These are phyloP conservation scores for Heteronetta atricapilla DNA, from an alignment of 2,113 vertebrate species.

Conservation along the genomic window DNA sequence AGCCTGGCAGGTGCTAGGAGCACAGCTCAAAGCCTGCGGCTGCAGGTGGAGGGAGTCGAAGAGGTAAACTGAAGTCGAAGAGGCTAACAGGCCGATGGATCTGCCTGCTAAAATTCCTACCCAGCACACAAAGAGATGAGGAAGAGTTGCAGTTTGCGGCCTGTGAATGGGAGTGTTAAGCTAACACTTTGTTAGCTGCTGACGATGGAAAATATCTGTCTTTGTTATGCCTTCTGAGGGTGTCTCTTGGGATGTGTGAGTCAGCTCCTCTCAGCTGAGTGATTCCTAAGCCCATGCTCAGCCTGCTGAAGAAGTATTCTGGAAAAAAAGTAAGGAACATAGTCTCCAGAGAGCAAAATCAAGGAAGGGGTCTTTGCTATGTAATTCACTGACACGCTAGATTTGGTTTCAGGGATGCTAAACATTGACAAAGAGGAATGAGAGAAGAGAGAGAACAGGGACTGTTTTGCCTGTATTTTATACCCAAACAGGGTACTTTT, in stretches of 20 bases:
- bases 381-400: slow-evolving; percentile 7
- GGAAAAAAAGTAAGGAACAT: not conserved
- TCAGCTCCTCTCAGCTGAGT: slow-evolving; percentile 10
- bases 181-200: not conserved
- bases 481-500: not conserved
- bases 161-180: not conserved
- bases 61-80: not conserved
- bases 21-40: not conserved
- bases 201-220: slow-evolving; percentile 28
- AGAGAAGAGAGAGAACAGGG: not conserved
- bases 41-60: not conserved
- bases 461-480: not conserved
- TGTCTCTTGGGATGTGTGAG: not conserved
- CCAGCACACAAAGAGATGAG: not conserved
- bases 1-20: not conserved
- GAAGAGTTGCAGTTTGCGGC: not conserved
- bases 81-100: not conserved
- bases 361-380: not conserved
- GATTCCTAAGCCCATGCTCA: slow-evolving; percentile 3
- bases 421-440: not conserved
- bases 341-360: slow-evolving; percentile 31
- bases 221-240: not conserved
- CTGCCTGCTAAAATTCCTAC: not conserved
- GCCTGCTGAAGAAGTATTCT: slow-evolving; percentile 17
- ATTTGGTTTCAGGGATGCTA: not conserved